These are phyloP conservation scores for Oscarella lobularis DNA, from an alignment of 37 sponge, comb jelly and placozoan genomes.

Conservation along the genomic window DNA sequence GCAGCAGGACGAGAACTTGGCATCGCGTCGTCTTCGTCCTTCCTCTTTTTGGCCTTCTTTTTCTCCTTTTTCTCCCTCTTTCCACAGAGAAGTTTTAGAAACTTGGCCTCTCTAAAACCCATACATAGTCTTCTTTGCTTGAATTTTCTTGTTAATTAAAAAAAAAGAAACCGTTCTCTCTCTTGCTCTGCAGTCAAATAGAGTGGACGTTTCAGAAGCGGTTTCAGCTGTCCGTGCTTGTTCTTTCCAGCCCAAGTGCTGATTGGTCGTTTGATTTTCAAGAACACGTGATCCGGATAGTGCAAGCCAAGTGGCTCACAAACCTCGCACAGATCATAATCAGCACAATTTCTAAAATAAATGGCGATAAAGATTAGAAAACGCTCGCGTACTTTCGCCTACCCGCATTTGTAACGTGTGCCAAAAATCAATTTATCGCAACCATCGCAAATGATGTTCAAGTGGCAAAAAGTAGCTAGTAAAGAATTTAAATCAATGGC, in stretches of 20 bases:
- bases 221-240: background rate
- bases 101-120: too few relatives aligned
- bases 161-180: too few relatives aligned
- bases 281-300: background rate
- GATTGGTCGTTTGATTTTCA: background rate
- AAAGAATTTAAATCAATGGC: too few relatives aligned
- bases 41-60: background rate
- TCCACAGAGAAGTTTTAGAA: too few relatives aligned
- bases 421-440: background rate
- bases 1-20: too few relatives aligned
- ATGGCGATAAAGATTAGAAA: too few relatives aligned
- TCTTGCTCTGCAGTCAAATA: too few relatives aligned
- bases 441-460: conserved; percentile 1
- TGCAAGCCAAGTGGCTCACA: conserved; percentile 5
- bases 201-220: background rate
- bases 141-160: background rate
- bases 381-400: background rate
- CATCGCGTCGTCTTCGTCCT: background rate
- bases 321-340: conserved; percentile 3
- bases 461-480: background rate
- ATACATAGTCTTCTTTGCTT: background rate
- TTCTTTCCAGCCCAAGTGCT: background rate
- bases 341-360: conserved; percentile 2
- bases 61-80: background rate
- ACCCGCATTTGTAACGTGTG: conserved; percentile 7